Base-by-base conservation (phyloP, 2,888 invertebrate genomes). In the Cephus spinipes region DNA sequence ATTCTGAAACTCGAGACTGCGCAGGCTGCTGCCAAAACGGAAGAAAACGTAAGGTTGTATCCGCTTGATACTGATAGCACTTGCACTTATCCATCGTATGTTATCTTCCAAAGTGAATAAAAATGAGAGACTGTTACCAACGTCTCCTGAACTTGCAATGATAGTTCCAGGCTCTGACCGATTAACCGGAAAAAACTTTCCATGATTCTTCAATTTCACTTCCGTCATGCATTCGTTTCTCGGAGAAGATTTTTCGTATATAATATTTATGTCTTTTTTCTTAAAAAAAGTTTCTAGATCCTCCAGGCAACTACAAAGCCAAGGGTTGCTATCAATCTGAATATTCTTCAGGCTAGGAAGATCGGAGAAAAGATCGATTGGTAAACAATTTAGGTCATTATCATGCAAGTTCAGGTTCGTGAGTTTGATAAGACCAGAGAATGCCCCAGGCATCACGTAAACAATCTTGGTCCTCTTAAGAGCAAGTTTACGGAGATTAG, bases 371-470 rank as follows among this genome's bases (percentile, higher is more conserved):
- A 86, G 83, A 30, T 89, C 85, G 36, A 82, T 81, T 35, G 88
- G 84, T 32, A 89, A 77, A 75, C 89, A 89, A 81, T 88, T 86
- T 31, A 89, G 82, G 77, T 89, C 89, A 74, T 89, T 89, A 74
- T 89, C 86, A 40, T 87, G 84, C 71, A 89, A 73, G 32, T 85
- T 86, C 15, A 89, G 79, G 1, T 79, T 83, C 76, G 88, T 87
- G n/a, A 89, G 79, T 30, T 36, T 81, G 1, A 79, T 80, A 31
- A 83, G 36, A 55, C 74, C 40, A 30, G 82, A 81, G 40, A 88
- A 89, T 1, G 84, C 82, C 15, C 85, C 82, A 0, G 87, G 84
- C 73, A 89, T 89, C 69, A 89, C 80, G 76, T 89, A 85, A 11
- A 81, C 76, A 6, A 83, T 55, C 1, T 78, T 80, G 12, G 83